Evolutionary conservation across 2,113 vertebrate species (phyloP).

Genomic region (Polypterus senegalus): DNA sequence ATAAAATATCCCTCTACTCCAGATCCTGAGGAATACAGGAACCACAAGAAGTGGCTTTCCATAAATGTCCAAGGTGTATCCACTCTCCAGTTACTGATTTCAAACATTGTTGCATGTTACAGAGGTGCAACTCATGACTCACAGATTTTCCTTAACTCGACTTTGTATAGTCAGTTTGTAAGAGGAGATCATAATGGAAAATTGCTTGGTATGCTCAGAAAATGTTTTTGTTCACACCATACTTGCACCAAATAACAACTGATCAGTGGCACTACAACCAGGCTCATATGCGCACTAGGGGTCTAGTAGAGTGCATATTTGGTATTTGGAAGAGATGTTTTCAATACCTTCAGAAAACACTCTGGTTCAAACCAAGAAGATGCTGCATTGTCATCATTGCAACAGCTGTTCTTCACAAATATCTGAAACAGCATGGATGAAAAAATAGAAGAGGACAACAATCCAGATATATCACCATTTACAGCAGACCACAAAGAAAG

Average conservation of each 20-base stretch:
- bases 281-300: slow-evolving; percentile 11
- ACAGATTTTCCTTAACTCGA: slow-evolving; percentile 11
- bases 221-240: slow-evolving; percentile 9
- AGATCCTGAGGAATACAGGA: not conserved
- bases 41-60: slow-evolving; percentile 4
- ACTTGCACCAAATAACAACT: slow-evolving; percentile 12
- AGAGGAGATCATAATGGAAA: slow-evolving; percentile 12
- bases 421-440: slow-evolving; percentile 13
- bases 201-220: slow-evolving; percentile 16
- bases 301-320: slow-evolving; percentile 14
- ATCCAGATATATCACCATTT: slow-evolving; percentile 6
- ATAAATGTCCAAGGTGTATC: slow-evolving; percentile 6
- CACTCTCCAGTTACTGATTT: slow-evolving; percentile 10
- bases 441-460: slow-evolving; percentile 2
- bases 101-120: slow-evolving; percentile 13
- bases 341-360: slow-evolving; percentile 12
- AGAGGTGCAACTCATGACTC: slow-evolving; percentile 15
- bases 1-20: too few species aligned
- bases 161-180: slow-evolving; percentile 12
- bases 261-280: slow-evolving; percentile 12
- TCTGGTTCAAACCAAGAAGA: slow-evolving; percentile 10
- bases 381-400: slow-evolving; percentile 14
- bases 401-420: not conserved
- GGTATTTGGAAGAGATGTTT: slow-evolving; percentile 11
- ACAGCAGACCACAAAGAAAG: slow-evolving; percentile 9